phyloP scores from a whole-genome alignment of 2,888 invertebrate species.

The Diaphora mendica region DNA sequence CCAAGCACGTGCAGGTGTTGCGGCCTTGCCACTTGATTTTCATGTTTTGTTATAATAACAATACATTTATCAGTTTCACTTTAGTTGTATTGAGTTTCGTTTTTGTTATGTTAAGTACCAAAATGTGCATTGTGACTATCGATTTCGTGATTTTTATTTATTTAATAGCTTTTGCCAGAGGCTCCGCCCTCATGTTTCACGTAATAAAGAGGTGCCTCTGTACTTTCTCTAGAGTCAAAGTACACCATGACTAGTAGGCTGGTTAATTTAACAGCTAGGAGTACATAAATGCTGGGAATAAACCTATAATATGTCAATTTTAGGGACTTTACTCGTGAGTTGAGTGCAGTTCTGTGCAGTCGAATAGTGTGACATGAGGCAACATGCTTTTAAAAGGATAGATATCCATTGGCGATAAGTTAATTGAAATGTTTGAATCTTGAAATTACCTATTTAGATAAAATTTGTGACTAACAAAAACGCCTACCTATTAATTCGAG shows the following conservation, averaged over 20 bases:
- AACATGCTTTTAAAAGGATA: neutral
- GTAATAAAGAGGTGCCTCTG: too few relatives aligned
- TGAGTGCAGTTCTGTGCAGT: neutral
- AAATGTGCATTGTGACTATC: neutral
- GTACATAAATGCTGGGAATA: too few relatives aligned
- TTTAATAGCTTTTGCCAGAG: too few relatives aligned
- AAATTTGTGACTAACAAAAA: neutral
- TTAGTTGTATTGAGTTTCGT: constrained; percentile 11
- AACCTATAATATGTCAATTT: too few relatives aligned
- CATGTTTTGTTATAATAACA: constrained; percentile 32
- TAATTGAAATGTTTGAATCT: neutral
- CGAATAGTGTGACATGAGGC: neutral
- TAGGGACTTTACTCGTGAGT: neutral
- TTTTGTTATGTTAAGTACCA: neutral
- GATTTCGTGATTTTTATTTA: neutral
- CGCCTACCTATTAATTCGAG: neutral
- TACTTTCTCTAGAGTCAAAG: too few relatives aligned
- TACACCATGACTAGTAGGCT: too few relatives aligned
- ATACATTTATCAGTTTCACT: constrained; percentile 24
- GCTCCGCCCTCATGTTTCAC: neutral
- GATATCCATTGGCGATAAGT: neutral
- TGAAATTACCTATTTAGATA: neutral
- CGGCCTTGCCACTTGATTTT: constrained; percentile 46
- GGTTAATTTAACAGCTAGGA: too few relatives aligned
- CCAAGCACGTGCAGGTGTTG: constrained; percentile 39